These are phyloP conservation scores for Pipra filicauda DNA, from an alignment of 2,113 vertebrate genomes.

Conservation along the genomic window DNA sequence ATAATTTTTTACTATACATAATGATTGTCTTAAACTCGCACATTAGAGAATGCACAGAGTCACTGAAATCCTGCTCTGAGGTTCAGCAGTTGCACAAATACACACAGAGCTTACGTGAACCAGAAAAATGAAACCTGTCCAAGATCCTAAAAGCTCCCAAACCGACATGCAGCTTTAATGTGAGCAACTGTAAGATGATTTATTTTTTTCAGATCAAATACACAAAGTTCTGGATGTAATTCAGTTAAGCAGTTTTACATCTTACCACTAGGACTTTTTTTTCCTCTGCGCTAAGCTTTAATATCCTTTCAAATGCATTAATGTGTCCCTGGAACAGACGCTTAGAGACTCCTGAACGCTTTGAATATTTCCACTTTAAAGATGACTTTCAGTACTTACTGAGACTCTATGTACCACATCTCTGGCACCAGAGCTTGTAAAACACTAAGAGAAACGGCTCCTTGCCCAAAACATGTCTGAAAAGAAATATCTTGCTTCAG, in stretches of 20 bases:
- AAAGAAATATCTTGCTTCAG: constrained; percentile 49
- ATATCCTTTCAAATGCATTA: constrained; percentile 80
- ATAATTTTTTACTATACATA: constrained; percentile 36
- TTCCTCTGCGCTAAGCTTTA: constrained; percentile 74
- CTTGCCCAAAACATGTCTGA: constrained; percentile 31
- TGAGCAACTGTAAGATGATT: constrained; percentile 66
- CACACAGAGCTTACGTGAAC: not conserved
- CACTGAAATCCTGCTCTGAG: constrained; percentile 43
- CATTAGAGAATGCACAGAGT: constrained; percentile 42
- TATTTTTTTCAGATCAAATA: constrained; percentile 67
- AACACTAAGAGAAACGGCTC: constrained; percentile 57
- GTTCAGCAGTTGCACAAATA: constrained; percentile 33
- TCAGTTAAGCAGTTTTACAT: constrained; percentile 77
- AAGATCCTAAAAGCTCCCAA: constrained; percentile 61
- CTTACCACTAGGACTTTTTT: constrained; percentile 73
- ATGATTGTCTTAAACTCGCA: constrained; percentile 42
- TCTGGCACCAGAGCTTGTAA: constrained; percentile 64
- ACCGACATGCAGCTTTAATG: constrained; percentile 62
- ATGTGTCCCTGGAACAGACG: constrained; percentile 73
- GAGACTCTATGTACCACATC: constrained; percentile 55
- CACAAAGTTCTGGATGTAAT: constrained; percentile 75
- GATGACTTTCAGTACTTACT: constrained; percentile 67
- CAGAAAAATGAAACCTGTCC: constrained; percentile 56
- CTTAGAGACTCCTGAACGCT: constrained; percentile 71
- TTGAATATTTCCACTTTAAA: constrained; percentile 81